Conservation (phyloP, 2,113 vertebrate species). For the Apodemus speciosus region DNA sequence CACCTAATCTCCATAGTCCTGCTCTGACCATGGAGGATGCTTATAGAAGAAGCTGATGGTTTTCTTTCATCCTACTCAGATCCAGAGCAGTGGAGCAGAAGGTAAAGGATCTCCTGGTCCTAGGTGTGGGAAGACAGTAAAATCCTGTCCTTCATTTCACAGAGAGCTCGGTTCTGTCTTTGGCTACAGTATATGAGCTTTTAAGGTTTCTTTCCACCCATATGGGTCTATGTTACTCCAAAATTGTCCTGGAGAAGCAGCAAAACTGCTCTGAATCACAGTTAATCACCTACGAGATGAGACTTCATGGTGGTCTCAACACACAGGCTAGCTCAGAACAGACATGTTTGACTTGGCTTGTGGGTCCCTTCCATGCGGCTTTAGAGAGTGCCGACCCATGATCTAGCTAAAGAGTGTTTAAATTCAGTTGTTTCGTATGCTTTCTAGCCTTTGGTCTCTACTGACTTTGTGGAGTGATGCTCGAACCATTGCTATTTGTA, state of each 20-base stretch:
- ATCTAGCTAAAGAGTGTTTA: neutral
- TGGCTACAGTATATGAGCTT: neutral
- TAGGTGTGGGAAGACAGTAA: neutral
- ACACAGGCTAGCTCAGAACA: neutral
- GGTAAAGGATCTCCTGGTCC: neutral
- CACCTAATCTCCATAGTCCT: neutral
- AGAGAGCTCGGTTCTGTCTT: neutral
- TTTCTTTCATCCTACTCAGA: slow-evolving; percentile 13
- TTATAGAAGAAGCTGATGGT: neutral
- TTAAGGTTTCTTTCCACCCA: neutral
- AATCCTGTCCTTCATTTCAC: neutral
- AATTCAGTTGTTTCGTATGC: neutral
- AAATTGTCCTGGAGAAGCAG: neutral
- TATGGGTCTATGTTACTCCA: neutral
- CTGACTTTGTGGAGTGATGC: neutral
- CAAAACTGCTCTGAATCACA: neutral
- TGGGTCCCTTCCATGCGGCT: neutral
- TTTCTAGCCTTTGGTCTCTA: neutral
- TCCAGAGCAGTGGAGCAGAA: neutral
- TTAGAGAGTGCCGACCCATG: neutral
- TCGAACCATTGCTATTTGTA: neutral
- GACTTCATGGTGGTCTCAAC: neutral
- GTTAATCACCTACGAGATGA: neutral
- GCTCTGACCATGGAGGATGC: neutral
- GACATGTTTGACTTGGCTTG: neutral